These are phyloP conservation scores for Oxycera nigricornis DNA, from an alignment of 2,888 invertebrate genomes.

Conservation along the genomic window DNA sequence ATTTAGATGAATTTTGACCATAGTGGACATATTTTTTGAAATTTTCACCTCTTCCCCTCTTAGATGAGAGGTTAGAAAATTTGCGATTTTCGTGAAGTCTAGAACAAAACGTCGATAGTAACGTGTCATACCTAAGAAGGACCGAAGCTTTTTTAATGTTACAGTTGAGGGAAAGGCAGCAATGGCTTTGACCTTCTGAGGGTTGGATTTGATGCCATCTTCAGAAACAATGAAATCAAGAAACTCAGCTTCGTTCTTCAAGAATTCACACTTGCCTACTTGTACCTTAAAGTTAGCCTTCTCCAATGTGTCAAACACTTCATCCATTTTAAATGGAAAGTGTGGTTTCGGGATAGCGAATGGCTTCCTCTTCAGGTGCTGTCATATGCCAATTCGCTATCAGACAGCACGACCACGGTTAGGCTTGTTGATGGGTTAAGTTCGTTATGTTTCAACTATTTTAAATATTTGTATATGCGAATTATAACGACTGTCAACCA, in stretches of 20 bases:
- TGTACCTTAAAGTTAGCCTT: neutral
- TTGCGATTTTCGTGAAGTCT: neutral
- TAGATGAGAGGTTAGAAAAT: neutral
- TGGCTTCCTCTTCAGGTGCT: too few species aligned
- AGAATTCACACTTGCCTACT: conserved; percentile 23
- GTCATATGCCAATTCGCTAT: too few species aligned
- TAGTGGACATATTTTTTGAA: neutral
- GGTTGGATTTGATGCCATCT: conserved; percentile 21
- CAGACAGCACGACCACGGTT: too few species aligned
- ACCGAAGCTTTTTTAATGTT: neutral
- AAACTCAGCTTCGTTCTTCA: conserved; percentile 1
- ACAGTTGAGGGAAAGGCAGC: conserved; percentile 8
- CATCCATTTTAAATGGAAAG: too few species aligned
- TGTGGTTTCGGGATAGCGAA: too few species aligned
- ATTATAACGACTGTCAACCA: too few species aligned
- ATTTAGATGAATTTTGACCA: too few species aligned
- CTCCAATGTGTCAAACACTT: too few species aligned
- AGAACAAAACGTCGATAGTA: too few species aligned
- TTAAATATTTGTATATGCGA: too few species aligned
- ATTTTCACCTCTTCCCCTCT: conserved; percentile 5
- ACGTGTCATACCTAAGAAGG: conserved; percentile 2
- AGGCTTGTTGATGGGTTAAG: too few species aligned
- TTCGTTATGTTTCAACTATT: too few species aligned
- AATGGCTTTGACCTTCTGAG: conserved; percentile 18
- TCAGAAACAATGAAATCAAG: conserved; percentile 4